These are phyloP conservation scores for Melospiza georgiana DNA, from an alignment of 2,113 vertebrate genomes.

Conservation along the genomic window DNA sequence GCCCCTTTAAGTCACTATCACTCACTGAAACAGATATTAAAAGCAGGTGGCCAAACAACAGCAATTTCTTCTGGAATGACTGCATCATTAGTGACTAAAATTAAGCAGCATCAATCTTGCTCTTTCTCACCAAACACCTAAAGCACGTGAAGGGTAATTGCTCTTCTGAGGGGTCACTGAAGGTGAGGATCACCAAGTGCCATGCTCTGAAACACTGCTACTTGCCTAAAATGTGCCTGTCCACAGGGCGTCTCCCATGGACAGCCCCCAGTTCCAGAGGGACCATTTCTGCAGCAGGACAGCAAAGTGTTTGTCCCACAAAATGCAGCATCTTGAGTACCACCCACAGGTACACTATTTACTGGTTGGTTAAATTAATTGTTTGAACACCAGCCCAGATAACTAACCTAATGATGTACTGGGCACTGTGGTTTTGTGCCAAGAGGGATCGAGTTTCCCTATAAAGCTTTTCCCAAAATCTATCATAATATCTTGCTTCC, in stretches of 20 bases:
- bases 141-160: accelerated
- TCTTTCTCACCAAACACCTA: not conserved
- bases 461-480: not conserved
- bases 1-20: not conserved
- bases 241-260: accelerated
- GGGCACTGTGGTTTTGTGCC: not conserved
- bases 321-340: not conserved
- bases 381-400: not conserved
- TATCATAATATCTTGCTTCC: not conserved
- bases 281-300: not conserved
- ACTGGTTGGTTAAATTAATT: not conserved
- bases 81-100: not conserved
- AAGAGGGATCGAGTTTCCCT: not conserved
- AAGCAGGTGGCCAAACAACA: not conserved
- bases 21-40: not conserved
- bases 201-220: not conserved
- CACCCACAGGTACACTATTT: not conserved
- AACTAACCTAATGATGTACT: not conserved
- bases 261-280: not conserved
- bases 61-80: not conserved
- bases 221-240: not conserved
- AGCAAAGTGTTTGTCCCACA: not conserved
- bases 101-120: not conserved
- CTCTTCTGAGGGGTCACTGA: not conserved
- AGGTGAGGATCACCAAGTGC: not conserved